Evolutionary conservation across 1,140 invertebrate genomes (phyloP), one percentile per base, ranked within the genome.

Genomic region (Laupala kohalensis): DNA sequence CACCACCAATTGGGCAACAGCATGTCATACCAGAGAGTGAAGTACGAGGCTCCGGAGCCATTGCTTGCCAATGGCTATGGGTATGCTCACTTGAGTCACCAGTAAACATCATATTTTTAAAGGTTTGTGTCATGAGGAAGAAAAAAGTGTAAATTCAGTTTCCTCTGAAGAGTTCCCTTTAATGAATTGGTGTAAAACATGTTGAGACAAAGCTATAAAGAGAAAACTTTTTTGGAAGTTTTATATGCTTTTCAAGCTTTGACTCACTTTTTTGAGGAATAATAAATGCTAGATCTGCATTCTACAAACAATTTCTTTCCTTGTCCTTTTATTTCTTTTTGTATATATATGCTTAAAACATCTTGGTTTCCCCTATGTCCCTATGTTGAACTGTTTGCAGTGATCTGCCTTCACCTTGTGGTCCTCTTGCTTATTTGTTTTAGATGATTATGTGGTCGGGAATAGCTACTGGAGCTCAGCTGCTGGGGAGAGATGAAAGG

Each of bases 361-460:
- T n/a, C 9, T 13, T 53, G 37, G 37, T 53, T 53, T 53, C 19
- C 37, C 37, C 19, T 9, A 53, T 53, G 37, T 53, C 37, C 37
- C 37, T 53, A 13, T 53, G 37, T 53, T 9, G 37, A 53, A 4
- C 37, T 53, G 19, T 24, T 24, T 66, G 64, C 23, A 27, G 64
- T 66, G 23, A 66, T 66, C 23, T 70, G 24, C 69, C 13, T 70
- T 70, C 53, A 70, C 6, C 24, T 28, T 70, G 23, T 62, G 69
- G 53, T 70, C 9, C n/a, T 64, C 23, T 71, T 71, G 63, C 29
- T 64, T 64, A 24, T 66, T 71, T 71, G 70, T 71, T 71, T 65
- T 71, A 71, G 70, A 62, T 71, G 70, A 71, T 28, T 71, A 71
- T 71, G 64, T 66, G 63, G 26, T 71, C 28, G 70, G 70, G 25